A percentile compares a stretch with the other conserved stretches of the same genome.
These are phyloP conservation scores for Probosciger aterrimus DNA, from an alignment of 2,113 vertebrate species.

Conservation along the genomic window DNA sequence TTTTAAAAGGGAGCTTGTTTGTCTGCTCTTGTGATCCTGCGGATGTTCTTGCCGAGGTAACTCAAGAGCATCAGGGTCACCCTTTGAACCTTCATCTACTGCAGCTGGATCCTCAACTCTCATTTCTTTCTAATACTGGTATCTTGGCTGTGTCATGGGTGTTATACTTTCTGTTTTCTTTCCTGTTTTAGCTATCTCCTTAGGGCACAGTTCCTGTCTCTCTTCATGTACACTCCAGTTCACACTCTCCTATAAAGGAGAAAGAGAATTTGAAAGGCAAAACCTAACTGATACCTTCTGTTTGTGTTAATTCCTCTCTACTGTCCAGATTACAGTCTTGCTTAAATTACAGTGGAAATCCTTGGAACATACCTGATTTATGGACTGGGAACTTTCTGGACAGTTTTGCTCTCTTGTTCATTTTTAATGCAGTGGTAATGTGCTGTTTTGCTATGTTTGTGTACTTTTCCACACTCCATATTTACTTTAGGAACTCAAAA, in stretches of 20 bases:
- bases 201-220: background rate
- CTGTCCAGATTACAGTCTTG: background rate
- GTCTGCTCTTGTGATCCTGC: background rate
- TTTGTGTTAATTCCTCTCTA: background rate
- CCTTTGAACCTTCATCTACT: background rate
- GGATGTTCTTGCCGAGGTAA: background rate
- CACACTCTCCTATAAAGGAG: background rate
- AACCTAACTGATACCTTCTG: background rate
- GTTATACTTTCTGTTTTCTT: background rate
- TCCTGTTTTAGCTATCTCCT: background rate
- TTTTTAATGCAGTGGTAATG: background rate
- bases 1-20: background rate
- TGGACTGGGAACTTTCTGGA: background rate
- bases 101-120: background rate
- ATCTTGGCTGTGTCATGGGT: background rate
- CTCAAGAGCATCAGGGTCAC: background rate
- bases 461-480: background rate
- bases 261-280: background rate
- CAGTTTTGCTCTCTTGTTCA: background rate
- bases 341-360: background rate
- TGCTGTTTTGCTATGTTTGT: background rate
- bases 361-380: background rate
- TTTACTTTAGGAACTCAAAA: background rate
- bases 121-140: background rate
- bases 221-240: fast-evolving